Conservation (phyloP, 2,888 invertebrate species). For the Muscina levida region DNA sequence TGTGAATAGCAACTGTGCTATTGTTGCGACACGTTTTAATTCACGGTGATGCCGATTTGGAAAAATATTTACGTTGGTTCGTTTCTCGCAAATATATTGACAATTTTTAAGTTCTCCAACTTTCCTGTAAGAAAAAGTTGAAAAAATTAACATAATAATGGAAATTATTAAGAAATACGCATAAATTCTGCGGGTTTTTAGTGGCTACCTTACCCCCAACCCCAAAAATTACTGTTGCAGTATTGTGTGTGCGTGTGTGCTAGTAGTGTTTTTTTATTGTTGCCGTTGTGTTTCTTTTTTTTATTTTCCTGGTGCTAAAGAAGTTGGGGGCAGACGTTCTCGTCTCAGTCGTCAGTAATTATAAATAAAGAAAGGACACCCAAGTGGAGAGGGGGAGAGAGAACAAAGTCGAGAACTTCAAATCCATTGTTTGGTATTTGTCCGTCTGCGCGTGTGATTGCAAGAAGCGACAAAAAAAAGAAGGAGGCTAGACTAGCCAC, state of each 20-base stretch:
- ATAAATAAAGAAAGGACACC: constrained; percentile 40
- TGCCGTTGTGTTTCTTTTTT: constrained; percentile 27
- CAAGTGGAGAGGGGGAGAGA: constrained; percentile 23
- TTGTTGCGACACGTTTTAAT: constrained; percentile 44
- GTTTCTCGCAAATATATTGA: constrained; percentile 6
- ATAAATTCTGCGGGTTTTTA: constrained; percentile 7
- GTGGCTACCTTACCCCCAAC: constrained; percentile 56
- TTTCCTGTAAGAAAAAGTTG: not conserved
- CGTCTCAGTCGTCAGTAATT: constrained; percentile 43
- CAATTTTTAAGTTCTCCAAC: not conserved
- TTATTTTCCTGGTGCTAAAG: not conserved
- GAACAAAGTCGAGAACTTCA: constrained; percentile 41
- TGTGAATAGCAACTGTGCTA: too few species aligned
- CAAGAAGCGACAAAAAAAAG: not conserved
- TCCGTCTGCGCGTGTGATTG: constrained; percentile 5
- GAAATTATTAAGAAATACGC: not conserved
- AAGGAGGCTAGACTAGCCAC: not conserved
- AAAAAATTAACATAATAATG: not conserved
- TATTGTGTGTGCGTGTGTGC: not conserved
- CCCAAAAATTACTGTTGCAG: constrained; percentile 17
- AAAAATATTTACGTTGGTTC: constrained; percentile 57
- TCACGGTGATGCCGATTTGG: constrained; percentile 54
- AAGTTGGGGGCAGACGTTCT: constrained; percentile 47
- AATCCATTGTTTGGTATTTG: constrained; percentile 39
- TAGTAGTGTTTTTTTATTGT: constrained; percentile 20